Conservation (phyloP, 2,888 invertebrate genomes). For the Parascotia fuliginaria region DNA sequence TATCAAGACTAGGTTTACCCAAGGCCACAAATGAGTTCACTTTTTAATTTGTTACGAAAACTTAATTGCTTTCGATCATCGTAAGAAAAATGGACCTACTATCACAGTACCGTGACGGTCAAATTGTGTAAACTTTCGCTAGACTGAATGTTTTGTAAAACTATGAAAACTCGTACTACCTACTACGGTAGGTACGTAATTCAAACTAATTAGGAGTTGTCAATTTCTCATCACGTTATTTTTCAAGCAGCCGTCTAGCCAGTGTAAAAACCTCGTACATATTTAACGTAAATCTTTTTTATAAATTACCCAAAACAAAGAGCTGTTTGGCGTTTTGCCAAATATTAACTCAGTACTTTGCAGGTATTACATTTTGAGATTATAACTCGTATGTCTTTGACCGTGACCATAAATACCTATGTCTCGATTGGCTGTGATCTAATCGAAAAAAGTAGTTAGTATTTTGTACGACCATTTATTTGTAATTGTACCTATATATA, state of each 20-base stretch:
- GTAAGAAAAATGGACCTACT: no score
- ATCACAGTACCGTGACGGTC: no score
- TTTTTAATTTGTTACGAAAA: neutral
- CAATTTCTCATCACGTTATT: constrained; percentile 4
- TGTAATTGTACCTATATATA: no score
- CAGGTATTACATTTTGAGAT: constrained; percentile 29
- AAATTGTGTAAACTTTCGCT: no score
- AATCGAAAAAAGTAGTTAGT: no score
- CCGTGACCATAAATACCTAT: neutral
- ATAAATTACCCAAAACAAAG: constrained; percentile 19
- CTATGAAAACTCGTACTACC: no score
- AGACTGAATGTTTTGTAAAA: no score
- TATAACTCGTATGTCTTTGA: constrained; percentile 22
- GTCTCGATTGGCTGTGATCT: no score
- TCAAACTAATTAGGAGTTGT: constrained; percentile 10
- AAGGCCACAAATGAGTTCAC: neutral
- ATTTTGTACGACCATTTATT: no score
- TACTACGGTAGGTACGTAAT: no score
- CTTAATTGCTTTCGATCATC: no score
- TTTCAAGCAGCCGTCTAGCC: neutral
- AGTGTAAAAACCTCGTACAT: constrained; percentile 15
- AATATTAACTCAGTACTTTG: constrained; percentile 25
- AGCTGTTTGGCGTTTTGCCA: constrained; percentile 35
- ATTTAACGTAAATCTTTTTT: constrained; percentile 14
- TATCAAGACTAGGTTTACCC: neutral